phyloP scores from a whole-genome alignment of 2,113 vertebrate species.

The Cheilinus undulatus region DNA sequence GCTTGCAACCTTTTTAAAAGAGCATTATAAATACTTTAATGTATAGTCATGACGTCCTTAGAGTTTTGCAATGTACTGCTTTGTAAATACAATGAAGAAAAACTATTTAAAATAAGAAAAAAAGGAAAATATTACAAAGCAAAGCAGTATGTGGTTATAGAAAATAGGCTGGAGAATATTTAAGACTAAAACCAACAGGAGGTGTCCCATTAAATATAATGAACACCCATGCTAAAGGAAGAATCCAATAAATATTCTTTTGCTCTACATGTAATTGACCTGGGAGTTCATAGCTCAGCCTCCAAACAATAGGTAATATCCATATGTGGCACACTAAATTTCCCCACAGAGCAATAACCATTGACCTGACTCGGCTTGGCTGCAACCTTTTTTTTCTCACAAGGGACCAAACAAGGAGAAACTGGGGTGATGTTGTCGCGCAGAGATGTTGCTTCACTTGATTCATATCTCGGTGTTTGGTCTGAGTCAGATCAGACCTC shows the following conservation, averaged over 20 bases:
- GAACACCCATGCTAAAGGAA: constrained; percentile 8
- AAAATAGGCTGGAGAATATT: constrained; percentile 1
- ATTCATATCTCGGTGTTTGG: constrained; percentile 22
- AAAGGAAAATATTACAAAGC: constrained; percentile 18
- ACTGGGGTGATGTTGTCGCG: background rate
- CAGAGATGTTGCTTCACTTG: constrained; percentile 2
- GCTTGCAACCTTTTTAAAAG: background rate
- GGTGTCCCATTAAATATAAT: constrained; percentile 18
- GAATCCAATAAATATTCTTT: constrained; percentile 37
- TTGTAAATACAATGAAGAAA: background rate
- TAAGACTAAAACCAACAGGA: background rate
- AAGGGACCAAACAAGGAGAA: constrained; percentile 7
- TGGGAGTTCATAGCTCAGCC: constrained; percentile 45
- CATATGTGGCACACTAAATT: constrained; percentile 63
- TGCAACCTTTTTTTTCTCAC: constrained; percentile 43
- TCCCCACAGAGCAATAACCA: constrained; percentile 71
- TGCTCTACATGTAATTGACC: constrained; percentile 57
- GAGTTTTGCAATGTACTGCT: background rate
- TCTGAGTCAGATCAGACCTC: constrained; percentile 47
- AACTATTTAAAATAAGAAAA: background rate
- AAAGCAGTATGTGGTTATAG: background rate
- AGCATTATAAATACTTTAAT: constrained; percentile 12
- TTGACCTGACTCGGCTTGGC: constrained; percentile 52
- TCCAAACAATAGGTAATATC: constrained; percentile 43
- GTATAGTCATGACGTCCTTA: background rate